Conservation (phyloP, 2,113 vertebrate genomes). For the Nipponia nippon region DNA sequence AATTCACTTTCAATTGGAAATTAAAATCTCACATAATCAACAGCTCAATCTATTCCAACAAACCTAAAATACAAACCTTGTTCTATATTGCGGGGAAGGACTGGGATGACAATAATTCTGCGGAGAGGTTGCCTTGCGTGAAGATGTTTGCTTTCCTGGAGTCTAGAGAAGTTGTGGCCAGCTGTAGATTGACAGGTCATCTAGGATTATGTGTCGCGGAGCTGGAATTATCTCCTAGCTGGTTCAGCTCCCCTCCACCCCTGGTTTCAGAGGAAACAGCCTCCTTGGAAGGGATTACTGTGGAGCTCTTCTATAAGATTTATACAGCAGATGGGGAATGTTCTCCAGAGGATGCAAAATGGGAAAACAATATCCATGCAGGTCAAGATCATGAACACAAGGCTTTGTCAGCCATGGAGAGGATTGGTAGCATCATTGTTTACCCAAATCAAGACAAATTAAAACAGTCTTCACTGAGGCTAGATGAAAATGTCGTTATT, state of each 20-base stretch:
- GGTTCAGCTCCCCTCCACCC: constrained; percentile 82
- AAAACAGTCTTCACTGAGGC: constrained; percentile 74
- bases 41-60: constrained; percentile 79
- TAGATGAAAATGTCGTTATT: constrained; percentile 86
- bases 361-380: constrained; percentile 71
- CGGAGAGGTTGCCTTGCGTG: constrained; percentile 84
- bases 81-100: constrained; percentile 88
- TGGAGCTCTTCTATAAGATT: constrained; percentile 89
- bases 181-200: constrained; percentile 84
- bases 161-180: constrained; percentile 78
- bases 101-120: constrained; percentile 79
- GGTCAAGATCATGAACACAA: constrained; percentile 70
- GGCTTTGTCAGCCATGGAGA: constrained; percentile 69
- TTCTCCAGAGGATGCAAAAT: constrained; percentile 76
- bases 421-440: constrained; percentile 86
- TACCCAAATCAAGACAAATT: constrained; percentile 73
- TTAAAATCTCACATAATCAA: constrained; percentile 83
- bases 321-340: constrained; percentile 80
- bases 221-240: constrained; percentile 84
- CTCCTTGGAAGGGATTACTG: constrained; percentile 67
- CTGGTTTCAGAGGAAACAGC: constrained; percentile 67
- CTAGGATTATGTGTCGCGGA: constrained; percentile 91
- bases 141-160: constrained; percentile 84
- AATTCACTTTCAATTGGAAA: constrained; percentile 82
- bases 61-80: constrained; percentile 87